Evolutionary conservation across 2,113 vertebrate genomes (phyloP).

Genomic region (Cnemophilus loriae): DNA sequence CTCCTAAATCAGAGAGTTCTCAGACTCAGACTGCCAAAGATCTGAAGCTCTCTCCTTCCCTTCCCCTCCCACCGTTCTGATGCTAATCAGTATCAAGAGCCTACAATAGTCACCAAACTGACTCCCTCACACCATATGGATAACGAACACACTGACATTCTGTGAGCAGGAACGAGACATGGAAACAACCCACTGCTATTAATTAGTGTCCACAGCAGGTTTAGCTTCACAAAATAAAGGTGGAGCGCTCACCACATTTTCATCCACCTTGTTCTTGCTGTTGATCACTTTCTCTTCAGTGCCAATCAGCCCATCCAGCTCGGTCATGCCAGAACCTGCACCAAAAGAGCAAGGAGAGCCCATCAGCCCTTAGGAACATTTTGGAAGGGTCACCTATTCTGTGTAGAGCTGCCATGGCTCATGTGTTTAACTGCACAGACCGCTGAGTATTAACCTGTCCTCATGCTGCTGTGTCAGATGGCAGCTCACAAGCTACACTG

Average conservation of each 20-base stretch:
- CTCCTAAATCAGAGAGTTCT: not conserved
- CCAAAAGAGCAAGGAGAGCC: not conserved
- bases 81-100: not conserved
- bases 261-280: slow-evolving; percentile 86
- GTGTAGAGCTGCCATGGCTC: not conserved
- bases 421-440: not conserved
- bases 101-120: not conserved
- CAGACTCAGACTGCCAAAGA: not conserved
- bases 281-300: slow-evolving; percentile 92
- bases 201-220: not conserved
- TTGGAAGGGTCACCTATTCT: not conserved
- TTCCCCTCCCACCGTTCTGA: not conserved
- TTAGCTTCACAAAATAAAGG: not conserved
- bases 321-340: slow-evolving; percentile 88
- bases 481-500: not conserved
- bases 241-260: slow-evolving; percentile 84
- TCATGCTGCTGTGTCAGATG: not conserved
- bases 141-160: not conserved
- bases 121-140: not conserved
- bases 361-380: not conserved
- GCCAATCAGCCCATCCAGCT: slow-evolving; percentile 86
- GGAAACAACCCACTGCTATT: not conserved
- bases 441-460: not conserved
- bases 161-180: not conserved
- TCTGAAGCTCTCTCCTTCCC: not conserved